A percentile compares a stretch with the other conserved stretches of the same genome.
Conservation (phyloP, 2,113 vertebrate genomes). For the Oreotrochilus melanogaster region DNA sequence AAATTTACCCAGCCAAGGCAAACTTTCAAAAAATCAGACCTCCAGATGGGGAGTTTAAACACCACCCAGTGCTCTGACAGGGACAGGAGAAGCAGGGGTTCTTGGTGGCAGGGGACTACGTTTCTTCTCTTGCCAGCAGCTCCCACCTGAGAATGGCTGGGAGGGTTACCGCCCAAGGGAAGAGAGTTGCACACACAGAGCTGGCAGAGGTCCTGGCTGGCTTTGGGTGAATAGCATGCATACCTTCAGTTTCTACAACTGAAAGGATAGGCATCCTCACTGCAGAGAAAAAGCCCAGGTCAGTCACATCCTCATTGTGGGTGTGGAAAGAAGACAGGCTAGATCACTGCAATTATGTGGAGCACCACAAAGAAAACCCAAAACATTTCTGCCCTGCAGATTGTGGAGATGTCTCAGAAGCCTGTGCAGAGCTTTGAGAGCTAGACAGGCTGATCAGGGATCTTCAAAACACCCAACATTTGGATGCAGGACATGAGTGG, state of each 20-base stretch:
- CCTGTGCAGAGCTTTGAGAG: background rate
- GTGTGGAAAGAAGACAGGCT: background rate
- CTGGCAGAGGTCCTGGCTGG: background rate
- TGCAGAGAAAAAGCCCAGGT: background rate
- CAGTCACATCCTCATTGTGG: background rate
- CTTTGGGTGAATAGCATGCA: background rate
- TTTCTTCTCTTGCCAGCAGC: accelerated
- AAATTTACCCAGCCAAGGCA: background rate
- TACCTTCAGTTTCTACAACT: background rate
- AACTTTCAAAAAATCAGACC: background rate
- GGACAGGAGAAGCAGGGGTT: background rate
- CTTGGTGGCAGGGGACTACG: accelerated
- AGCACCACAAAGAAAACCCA: background rate
- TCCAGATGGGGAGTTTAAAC: background rate
- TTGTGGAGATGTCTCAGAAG: background rate
- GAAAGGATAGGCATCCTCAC: background rate
- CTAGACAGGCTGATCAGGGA: background rate
- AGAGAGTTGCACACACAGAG: accelerated
- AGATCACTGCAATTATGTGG: background rate
- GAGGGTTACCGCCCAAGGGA: accelerated
- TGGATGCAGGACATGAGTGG: background rate
- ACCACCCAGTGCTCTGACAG: accelerated
- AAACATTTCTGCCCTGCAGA: accelerated
- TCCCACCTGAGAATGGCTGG: accelerated
- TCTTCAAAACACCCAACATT: background rate